Percentiles rank a stretch among this genome's conserved stretches.
These are phyloP conservation scores for Bombyx huttoni DNA, from an alignment of 2,888 invertebrate genomes.

Conservation along the genomic window DNA sequence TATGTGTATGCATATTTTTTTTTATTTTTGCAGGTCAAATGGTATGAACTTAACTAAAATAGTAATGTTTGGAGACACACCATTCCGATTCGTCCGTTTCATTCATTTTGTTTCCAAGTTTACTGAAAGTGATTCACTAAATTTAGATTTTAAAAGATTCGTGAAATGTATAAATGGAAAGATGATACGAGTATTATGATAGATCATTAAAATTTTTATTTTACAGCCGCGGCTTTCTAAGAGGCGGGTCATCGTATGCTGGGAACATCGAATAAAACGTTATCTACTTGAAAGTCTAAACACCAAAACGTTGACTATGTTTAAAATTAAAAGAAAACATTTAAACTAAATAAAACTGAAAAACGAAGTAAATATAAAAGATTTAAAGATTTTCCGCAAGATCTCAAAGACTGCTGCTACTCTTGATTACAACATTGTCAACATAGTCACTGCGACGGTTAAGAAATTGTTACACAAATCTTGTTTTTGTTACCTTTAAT, in stretches of 20 bases:
- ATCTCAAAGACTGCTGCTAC: conserved; percentile 19
- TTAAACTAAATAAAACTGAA: not conserved
- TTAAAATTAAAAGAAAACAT: conserved; percentile 17
- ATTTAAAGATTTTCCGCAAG: conserved; percentile 11
- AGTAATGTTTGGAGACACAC: too few relatives aligned
- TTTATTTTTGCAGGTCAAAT: too few relatives aligned
- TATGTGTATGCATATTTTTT: too few relatives aligned
- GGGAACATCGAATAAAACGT: conserved; percentile 33
- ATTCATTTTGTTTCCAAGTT: too few relatives aligned
- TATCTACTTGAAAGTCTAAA: conserved; percentile 36
- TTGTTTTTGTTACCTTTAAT: conserved; percentile 53
- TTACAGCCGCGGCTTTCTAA: conserved; percentile 69
- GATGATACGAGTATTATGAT: not conserved
- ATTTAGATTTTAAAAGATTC: too few relatives aligned
- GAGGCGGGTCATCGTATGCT: conserved; percentile 40
- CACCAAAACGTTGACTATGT: conserved; percentile 57
- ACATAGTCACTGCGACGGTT: conserved; percentile 65
- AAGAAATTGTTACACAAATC: conserved; percentile 48
- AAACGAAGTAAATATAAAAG: not conserved
- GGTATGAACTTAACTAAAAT: too few relatives aligned
- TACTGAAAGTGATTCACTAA: too few relatives aligned
- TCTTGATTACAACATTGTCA: conserved; percentile 23
- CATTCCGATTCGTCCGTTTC: too few relatives aligned
- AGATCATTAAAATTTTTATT: conserved; percentile 17
- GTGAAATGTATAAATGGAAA: too few relatives aligned